Percentiles rank a stretch among this genome's conserved stretches.
Evolutionary conservation across 2,888 invertebrate genomes (phyloP).

Genomic region (Drosophila demipolita): DNA sequence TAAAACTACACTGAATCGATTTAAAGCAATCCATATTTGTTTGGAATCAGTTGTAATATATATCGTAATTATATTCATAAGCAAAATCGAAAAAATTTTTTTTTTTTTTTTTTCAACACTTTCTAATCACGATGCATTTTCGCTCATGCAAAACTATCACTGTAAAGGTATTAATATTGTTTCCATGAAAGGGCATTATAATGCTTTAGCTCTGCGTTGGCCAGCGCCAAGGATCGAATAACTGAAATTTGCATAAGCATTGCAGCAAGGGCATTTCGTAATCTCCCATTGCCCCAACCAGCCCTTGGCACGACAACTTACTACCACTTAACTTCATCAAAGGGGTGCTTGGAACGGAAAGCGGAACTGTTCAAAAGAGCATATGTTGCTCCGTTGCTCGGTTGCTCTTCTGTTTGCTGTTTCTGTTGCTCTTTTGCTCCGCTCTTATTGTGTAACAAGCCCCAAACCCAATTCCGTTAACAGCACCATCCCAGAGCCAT

Average conservation of each 20-base stretch:
- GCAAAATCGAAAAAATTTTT: not conserved
- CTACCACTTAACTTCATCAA: slow-evolving; percentile 28
- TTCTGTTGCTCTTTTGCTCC: slow-evolving; percentile 5
- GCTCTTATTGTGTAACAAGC: slow-evolving; percentile 50
- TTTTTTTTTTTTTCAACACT: not conserved
- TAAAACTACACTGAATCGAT: not conserved
- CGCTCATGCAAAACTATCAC: not conserved
- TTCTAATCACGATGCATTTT: not conserved
- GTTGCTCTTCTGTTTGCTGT: slow-evolving; percentile 13
- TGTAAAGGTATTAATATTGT: not conserved
- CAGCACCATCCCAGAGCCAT: slow-evolving; percentile 20
- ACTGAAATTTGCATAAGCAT: slow-evolving; percentile 68
- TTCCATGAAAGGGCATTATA: slow-evolving; percentile 17
- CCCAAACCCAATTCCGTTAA: slow-evolving; percentile 15
- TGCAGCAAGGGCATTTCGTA: slow-evolving; percentile 35
- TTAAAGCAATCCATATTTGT: not conserved
- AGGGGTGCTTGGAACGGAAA: slow-evolving; percentile 25
- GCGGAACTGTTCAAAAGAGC: slow-evolving; percentile 39
- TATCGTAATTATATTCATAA: not conserved
- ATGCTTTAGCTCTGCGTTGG: not conserved
- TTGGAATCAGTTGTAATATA: not conserved
- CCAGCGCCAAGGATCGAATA: slow-evolving; percentile 56
- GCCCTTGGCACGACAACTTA: not conserved
- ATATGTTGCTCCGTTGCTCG: slow-evolving; percentile 27
- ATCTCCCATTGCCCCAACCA: not conserved